phyloP scores from a whole-genome alignment of 2,797 vertebrate species.

The Gobionotothen gibberifrons region DNA sequence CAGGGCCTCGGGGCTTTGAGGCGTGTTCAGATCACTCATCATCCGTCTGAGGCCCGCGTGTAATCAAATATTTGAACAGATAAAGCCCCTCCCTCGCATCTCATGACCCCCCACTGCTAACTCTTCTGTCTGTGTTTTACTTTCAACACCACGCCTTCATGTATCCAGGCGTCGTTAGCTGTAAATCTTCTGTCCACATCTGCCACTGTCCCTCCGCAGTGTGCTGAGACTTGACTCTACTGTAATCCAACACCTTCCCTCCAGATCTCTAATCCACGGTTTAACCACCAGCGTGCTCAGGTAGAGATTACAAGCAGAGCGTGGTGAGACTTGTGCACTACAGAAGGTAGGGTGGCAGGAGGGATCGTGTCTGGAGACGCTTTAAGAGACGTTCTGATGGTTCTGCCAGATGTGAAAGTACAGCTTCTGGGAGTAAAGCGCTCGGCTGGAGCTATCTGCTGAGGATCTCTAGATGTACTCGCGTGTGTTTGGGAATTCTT shows the following conservation, averaged over 20 bases:
- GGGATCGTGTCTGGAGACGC: constrained; percentile 51
- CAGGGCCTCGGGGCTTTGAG: constrained; percentile 44
- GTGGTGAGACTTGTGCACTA: constrained; percentile 63
- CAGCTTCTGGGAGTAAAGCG: constrained; percentile 31
- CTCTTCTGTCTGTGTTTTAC: constrained; percentile 5
- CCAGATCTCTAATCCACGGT: constrained; percentile 56
- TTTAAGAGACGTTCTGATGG: constrained; percentile 47
- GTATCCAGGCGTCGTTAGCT: constrained; percentile 30
- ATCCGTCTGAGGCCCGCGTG: constrained; percentile 26
- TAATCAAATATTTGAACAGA: constrained; percentile 54
- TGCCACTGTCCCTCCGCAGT: constrained; percentile 44
- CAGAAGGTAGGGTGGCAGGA: constrained; percentile 28
- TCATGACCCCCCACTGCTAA: not conserved
- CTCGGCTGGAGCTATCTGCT: not conserved
- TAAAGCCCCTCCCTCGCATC: constrained; percentile 13
- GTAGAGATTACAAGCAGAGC: constrained; percentile 52
- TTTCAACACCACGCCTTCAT: constrained; percentile 27
- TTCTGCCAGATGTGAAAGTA: constrained; percentile 60
- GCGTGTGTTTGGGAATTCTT: constrained; percentile 6
- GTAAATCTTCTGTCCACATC: constrained; percentile 64
- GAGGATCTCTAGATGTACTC: constrained; percentile 10
- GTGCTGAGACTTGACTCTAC: constrained; percentile 53
- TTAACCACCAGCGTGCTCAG: constrained; percentile 31
- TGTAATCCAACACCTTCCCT: constrained; percentile 59
- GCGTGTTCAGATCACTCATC: constrained; percentile 59